These are phyloP conservation scores for Drosophila setosimentum DNA, from an alignment of 2,888 invertebrate species.

Conservation along the genomic window DNA sequence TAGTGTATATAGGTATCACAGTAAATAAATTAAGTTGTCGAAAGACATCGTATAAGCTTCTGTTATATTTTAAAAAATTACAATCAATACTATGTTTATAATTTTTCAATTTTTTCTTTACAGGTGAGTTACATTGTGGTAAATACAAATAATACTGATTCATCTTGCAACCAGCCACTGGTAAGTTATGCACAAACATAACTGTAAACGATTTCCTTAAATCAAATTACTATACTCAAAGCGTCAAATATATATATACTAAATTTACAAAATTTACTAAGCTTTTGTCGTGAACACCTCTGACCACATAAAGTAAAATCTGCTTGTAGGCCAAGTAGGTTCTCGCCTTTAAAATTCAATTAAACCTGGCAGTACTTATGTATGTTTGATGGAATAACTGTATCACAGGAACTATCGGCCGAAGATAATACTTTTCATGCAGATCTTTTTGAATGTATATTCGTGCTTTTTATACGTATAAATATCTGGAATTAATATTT, in stretches of 20 bases:
- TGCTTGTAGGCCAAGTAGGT: neutral
- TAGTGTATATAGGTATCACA: neutral
- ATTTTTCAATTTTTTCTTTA: slow-evolving; percentile 15
- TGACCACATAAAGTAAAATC: neutral
- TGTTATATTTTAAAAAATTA: neutral
- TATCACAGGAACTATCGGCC: no score
- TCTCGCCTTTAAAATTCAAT: neutral
- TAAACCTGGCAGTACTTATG: no score
- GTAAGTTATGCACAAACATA: slow-evolving; percentile 8
- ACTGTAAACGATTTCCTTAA: neutral
- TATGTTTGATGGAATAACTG: neutral
- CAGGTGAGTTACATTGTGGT: slow-evolving; percentile 34
- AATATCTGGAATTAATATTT: no score
- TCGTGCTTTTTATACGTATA: no score
- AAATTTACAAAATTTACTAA: neutral
- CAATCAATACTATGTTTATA: neutral
- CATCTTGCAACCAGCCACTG: neutral
- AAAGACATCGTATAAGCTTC: accelerated
- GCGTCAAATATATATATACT: no score
- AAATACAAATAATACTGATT: neutral
- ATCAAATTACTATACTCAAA: neutral
- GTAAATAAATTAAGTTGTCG: neutral
- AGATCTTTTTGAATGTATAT: no score
- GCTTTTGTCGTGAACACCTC: neutral
- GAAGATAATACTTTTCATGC: neutral